Conservation (phyloP, 2,797 vertebrate genomes). For the Steatocranus sp. region DNA sequence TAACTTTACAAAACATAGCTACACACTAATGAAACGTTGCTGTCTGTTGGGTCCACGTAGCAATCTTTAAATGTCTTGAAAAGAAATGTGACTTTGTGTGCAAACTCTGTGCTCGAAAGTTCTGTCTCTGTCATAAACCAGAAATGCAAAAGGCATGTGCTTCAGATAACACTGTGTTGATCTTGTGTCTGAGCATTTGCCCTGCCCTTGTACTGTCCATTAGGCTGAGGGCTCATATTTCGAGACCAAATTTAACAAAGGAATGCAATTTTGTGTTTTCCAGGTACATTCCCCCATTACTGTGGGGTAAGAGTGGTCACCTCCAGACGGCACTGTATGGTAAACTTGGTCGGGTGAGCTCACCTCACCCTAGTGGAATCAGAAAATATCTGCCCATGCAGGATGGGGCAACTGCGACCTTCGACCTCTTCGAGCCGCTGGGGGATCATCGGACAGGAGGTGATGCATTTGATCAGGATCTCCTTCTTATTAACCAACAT, state of each 20-base stretch:
- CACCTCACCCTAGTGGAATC: slow-evolving; percentile 86
- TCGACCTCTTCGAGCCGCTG: slow-evolving; percentile 92
- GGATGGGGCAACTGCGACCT: slow-evolving; percentile 94
- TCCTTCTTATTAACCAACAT: not conserved
- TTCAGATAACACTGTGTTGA: not conserved
- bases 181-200: not conserved
- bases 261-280: not conserved
- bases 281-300: slow-evolving; percentile 94
- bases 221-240: not conserved
- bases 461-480: slow-evolving; percentile 43
- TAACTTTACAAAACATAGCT: slow-evolving; percentile 4
- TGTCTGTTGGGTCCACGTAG: not conserved
- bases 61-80: not conserved
- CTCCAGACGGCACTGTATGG: slow-evolving; percentile 96
- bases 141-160: not conserved
- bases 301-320: slow-evolving; percentile 98
- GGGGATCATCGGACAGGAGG: slow-evolving; percentile 89
- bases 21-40: not conserved
- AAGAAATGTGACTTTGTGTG: not conserved
- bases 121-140: not conserved
- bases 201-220: not conserved
- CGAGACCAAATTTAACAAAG: not conserved
- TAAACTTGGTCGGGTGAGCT: slow-evolving; percentile 92
- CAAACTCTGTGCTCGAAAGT: not conserved
- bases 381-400: slow-evolving; percentile 94